Base-by-base conservation (phyloP, 1,140 invertebrate genomes). In the Reticulitermes speratus region DNA sequence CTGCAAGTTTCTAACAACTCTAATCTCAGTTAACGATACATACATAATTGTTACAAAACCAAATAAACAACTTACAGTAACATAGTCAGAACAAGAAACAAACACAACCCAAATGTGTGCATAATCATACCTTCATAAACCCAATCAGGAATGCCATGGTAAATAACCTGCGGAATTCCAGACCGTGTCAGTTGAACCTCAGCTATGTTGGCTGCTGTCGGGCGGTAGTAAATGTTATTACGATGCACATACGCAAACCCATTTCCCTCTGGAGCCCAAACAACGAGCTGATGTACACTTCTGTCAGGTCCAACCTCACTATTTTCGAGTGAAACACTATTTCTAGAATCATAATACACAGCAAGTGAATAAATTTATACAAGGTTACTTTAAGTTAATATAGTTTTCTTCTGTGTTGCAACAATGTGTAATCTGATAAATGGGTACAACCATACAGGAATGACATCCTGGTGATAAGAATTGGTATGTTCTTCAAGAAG, bases 151-250 rank as follows among this genome's bases (percentile, higher is more conserved):
- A 95, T 92, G 9, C 95, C 95, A 89, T 98, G 96, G 90, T 95
- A 98, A 85, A 98, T 91, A 8, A 94, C 91, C 75, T 93, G 93
- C 1, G 91, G 89, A 2, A 91, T 88, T 5, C 95, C 95, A 88
- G 92, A 93, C 2, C 89, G 91, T 1, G 96, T 96, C 12, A 97
- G 88, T 88, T 91, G 90, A 32, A 84, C 84, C 65, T 84, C 38
- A 21, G 44, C 23, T 38, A 83, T 86, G 86, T 21, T 89, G 25
- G 87, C 89, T 32, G 88, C 89, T 55, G 91, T 90, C 85, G 90
- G 91, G 85, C 94, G 91, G 85, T 96, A 97, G 89, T 96, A 98
- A 83, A 98, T 92, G 89, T 98, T 95, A 88, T 97, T 97, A 84
- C 95, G 90, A 82, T 94, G 91, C 0, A 97, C 96, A 87, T 96